phyloP scores from a whole-genome alignment of 1,140 invertebrate species.

The Microvelia longipes region DNA sequence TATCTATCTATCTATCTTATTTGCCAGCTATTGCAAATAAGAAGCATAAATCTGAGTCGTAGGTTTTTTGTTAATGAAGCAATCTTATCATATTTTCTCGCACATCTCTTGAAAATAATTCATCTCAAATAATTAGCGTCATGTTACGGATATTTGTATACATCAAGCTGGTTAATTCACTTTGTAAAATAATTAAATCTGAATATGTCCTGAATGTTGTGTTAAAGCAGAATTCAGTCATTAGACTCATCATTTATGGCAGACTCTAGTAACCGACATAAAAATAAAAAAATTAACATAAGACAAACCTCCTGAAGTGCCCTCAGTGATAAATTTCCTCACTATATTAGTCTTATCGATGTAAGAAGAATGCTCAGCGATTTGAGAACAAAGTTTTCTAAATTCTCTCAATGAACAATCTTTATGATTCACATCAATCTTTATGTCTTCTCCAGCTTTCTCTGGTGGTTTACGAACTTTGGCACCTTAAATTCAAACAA shows the following conservation, averaged over 20 bases:
- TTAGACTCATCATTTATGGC: no score
- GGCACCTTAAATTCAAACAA: constrained; percentile 4
- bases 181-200: constrained; percentile 3
- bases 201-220: background rate
- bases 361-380: constrained; percentile 62
- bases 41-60: no score
- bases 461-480: constrained; percentile 8
- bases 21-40: no score
- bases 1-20: no score
- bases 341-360: constrained; percentile 64
- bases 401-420: constrained; percentile 68
- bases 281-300: constrained; percentile 5
- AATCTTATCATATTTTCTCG: no score
- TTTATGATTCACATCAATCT: constrained; percentile 24
- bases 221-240: no score
- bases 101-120: no score
- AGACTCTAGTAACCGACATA: no score
- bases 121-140: no score
- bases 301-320: constrained; percentile 37
- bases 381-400: constrained; percentile 53
- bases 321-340: constrained; percentile 49
- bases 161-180: no score
- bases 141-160: no score
- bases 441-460: background rate
- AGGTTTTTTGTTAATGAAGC: no score